Evolutionary conservation across 2,888 invertebrate genomes (phyloP), one percentile per base, ranked within the genome.

Genomic region (Eurytoma californica): DNA sequence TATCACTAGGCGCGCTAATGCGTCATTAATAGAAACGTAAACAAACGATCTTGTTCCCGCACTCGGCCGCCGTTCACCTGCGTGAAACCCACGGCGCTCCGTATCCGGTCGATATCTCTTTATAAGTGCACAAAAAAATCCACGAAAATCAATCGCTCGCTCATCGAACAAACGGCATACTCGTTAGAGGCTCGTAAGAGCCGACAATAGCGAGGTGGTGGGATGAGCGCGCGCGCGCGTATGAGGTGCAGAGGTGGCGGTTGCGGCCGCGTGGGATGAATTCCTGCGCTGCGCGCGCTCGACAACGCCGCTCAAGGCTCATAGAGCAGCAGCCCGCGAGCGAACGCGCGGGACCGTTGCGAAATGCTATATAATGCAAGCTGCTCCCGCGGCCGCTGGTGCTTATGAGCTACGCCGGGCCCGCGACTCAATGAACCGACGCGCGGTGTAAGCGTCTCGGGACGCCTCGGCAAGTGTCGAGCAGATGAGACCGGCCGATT

Each of bases 1-100:
- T 3, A 67, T 78, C 77, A 28, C 60, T 18, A 68, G 51, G 58
- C 9, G 51, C 49, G 57, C 57, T 24, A 57, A 18, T 70, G n/a
- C 16, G 65, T 60, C 53, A 60, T 72, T 60, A 67, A 20, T 16
- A 7, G 3, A 49, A 57, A 28, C 16, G 20, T 57, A 61, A 78
- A 65, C 72, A 66, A 53, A 67, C 24, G 5, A 49, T 14, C 49
- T 7, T 39, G 39, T 39, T 39, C 39, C 9, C 39, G 39, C 39
- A 9, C 39, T 39, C 39, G 39, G 7, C 39, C 39, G 39, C 39
- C 39, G 39, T 39, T 39, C 39, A 39, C 39, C 39, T 39, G 7
- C 7, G 39, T 7, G 9, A 39, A 39, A 39, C 39, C 39, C 39
- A 39, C 39, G 7, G 9, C 60, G 30, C 24, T 24, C 24, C 13